Evolutionary conservation across 1,140 invertebrate genomes (phyloP), one percentile per base, ranked within the genome.

Genomic region (Pogonognathellus flavescens): DNA sequence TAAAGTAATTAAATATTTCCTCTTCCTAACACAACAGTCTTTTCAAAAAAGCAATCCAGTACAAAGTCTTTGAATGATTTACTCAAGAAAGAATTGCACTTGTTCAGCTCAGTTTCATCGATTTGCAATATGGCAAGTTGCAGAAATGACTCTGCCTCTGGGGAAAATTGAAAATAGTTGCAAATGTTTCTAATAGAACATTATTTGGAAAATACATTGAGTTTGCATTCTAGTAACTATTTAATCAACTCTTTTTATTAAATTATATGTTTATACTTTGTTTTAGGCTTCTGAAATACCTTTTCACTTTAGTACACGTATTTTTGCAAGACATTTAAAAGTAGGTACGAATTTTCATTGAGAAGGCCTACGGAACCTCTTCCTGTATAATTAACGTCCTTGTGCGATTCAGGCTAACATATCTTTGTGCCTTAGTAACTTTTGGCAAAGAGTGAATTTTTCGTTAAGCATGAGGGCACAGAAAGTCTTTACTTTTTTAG

Each of bases 81-180:
- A 76, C 70, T 76, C 31, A 76, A 76, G 11, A 76, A 76, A 76
- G 70, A 76, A 76, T 76, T 76, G 70, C 70, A 76, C 70, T 76
- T 76, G 25, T 76, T 76, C 41, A 50, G 25, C 25, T 41, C 70
- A 76, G 70, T 76, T 76, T 76, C 70, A 76, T 50, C 70, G 70
- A 76, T 76, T 76, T 76, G 25, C 70, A 49, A n/a, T 76, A 76
- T 76, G 70, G 70, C 70, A 76, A 76, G 62, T 66, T 66, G 62
- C 62, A 76, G 59, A 76, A 49, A 14, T 76, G 41, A 76, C 70
- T 76, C 70, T 76, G 70, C 70, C 70, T n/a, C 31, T 66, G 62
- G 70, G 70, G 16, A 76, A 76, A 76, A 76, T 76, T 76, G 25
- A 76, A 76, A 76, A 76, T 76, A 76, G 70, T 76, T 76, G 2